Conservation (phyloP, 2,797 vertebrate species). For the Pachyuromys duprasi region DNA sequence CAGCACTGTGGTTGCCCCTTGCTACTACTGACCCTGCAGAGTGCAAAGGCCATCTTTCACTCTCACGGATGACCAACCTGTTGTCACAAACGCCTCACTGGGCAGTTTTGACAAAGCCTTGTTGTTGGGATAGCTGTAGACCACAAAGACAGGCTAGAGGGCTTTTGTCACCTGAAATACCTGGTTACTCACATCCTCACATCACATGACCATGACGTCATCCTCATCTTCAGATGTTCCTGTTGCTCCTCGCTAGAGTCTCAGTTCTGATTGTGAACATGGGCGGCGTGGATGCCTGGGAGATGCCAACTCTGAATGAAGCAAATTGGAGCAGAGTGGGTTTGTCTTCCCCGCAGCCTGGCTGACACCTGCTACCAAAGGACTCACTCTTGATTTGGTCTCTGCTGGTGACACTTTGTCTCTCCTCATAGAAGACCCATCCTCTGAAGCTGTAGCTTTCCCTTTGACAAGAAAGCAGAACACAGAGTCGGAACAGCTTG, state of each 20-base stretch:
- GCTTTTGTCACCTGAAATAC: background rate
- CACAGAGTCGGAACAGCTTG: background rate
- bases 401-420: background rate
- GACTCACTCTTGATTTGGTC: background rate
- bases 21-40: background rate
- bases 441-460: background rate
- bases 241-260: background rate
- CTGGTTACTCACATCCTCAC: background rate
- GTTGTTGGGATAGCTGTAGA: background rate
- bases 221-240: rapidly evolving
- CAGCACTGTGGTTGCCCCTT: no score
- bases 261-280: background rate
- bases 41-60: no score
- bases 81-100: background rate
- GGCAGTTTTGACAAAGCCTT: background rate
- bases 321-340: background rate
- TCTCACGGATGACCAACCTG: no score
- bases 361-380: background rate
- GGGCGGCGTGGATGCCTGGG: background rate
- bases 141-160: background rate
- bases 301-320: background rate
- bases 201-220: background rate
- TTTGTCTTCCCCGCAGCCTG: background rate
- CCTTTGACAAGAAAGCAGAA: background rate
- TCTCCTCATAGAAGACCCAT: background rate